Percentiles rank a stretch among this genome's conserved stretches.
These are phyloP conservation scores for Pseudomugil tenellus DNA, from an alignment of 2,797 vertebrate genomes.

Conservation along the genomic window DNA sequence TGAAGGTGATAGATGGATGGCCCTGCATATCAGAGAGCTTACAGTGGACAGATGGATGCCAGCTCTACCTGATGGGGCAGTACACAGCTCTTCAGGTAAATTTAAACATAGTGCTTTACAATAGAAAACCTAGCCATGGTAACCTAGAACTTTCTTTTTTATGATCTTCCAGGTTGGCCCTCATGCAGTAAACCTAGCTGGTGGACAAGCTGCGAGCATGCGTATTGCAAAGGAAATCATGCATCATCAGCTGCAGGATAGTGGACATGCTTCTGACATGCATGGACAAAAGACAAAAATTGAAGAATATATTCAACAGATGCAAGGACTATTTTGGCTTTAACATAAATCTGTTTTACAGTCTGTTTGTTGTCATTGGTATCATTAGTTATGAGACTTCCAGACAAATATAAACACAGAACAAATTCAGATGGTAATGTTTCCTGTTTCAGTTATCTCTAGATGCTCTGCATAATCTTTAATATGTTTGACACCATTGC, in stretches of 20 bases:
- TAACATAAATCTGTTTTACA: constrained; percentile 39
- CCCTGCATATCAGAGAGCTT: constrained; percentile 80
- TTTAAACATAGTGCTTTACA: not conserved
- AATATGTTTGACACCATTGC: too few relatives aligned
- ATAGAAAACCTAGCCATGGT: not conserved
- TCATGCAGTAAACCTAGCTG: constrained; percentile 85
- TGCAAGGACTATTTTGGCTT: constrained; percentile 84
- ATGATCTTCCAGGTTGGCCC: constrained; percentile 76
- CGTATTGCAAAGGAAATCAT: constrained; percentile 80
- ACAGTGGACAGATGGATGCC: constrained; percentile 79
- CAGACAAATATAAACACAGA: not conserved
- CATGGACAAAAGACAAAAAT: constrained; percentile 56
- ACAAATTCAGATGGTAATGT: not conserved
- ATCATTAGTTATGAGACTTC: not conserved
- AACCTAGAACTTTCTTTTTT: not conserved
- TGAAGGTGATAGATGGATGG: constrained; percentile 83
- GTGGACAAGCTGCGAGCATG: constrained; percentile 81
- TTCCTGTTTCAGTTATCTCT: not conserved
- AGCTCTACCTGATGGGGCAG: constrained; percentile 84
- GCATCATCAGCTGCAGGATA: constrained; percentile 14
- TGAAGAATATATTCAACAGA: constrained; percentile 82
- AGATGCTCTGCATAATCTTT: not conserved
- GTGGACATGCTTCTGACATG: not conserved
- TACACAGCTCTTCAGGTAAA: constrained; percentile 82
- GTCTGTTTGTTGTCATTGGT: not conserved